Evolutionary conservation across 2,797 vertebrate species (phyloP).

Genomic region (Acanthis flammea): DNA sequence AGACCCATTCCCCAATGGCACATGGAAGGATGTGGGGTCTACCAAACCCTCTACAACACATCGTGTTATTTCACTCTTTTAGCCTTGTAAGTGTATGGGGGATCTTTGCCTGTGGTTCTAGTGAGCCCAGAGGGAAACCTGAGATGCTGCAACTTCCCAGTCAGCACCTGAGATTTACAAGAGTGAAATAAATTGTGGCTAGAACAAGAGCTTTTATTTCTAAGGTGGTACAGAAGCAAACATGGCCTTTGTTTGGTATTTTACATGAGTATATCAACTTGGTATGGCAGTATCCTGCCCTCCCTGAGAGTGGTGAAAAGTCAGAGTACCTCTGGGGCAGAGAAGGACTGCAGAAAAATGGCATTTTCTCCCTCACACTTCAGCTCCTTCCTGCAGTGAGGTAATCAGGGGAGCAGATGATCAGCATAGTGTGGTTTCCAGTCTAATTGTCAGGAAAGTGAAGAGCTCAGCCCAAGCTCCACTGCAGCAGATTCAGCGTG

Average conservation of each 20-base stretch:
- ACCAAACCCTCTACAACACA: fast-evolving
- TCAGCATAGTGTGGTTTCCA: constrained; percentile 32
- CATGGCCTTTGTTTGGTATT: background rate
- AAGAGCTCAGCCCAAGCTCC: constrained; percentile 17
- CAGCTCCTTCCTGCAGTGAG: background rate
- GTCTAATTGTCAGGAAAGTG: constrained; percentile 38
- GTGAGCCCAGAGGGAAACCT: background rate
- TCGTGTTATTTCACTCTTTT: fast-evolving
- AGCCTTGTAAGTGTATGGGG: background rate
- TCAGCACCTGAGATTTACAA: background rate
- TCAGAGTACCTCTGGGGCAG: background rate
- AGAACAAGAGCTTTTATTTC: background rate
- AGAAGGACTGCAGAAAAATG: background rate
- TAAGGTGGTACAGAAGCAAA: background rate
- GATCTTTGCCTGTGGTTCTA: background rate
- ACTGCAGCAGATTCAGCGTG: background rate
- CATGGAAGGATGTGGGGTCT: fast-evolving
- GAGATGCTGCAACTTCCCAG: background rate
- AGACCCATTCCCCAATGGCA: too few species aligned
- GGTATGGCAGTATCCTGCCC: background rate
- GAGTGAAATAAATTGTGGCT: fast-evolving
- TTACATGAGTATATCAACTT: background rate
- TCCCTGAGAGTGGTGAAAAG: background rate
- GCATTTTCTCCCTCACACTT: background rate
- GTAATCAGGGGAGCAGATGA: constrained; percentile 26